A percentile compares a stretch with the other conserved stretches of the same genome.
Evolutionary conservation across 2,888 invertebrate species (phyloP).

Genomic region (Beris morrisii): DNA sequence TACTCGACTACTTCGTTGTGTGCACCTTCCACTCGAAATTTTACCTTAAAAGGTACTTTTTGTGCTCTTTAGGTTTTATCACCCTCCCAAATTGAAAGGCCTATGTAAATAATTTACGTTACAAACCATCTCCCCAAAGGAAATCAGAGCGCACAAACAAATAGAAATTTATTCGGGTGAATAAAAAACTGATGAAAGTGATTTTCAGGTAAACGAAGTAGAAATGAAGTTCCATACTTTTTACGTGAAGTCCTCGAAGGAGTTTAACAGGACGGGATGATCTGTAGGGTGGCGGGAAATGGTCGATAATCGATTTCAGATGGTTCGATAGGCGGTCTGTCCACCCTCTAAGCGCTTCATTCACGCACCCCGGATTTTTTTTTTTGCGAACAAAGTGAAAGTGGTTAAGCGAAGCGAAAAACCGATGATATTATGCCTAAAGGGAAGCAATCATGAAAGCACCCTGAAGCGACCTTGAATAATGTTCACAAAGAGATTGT

Average conservation of each 20-base stretch:
- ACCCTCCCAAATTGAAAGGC: no score
- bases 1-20: no score
- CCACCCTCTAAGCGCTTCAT: background rate
- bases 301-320: constrained; percentile 2
- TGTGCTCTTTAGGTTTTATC: no score
- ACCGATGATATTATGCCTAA: background rate
- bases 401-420: background rate
- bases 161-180: background rate
- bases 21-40: no score
- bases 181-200: constrained; percentile 2
- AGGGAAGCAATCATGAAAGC: background rate
- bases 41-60: no score
- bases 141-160: no score
- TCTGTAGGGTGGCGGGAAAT: background rate
- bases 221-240: background rate
- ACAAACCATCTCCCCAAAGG: no score
- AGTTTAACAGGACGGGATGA: background rate
- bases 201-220: constrained; percentile 6
- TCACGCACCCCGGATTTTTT: background rate
- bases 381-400: constrained; percentile 3
- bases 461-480: no score
- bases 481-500: no score
- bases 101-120: no score
- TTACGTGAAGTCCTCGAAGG: background rate
- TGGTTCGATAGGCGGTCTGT: background rate